Evolutionary conservation across 2,888 invertebrate species (phyloP), one percentile per base, ranked within the genome.

Genomic region (Ecliptopera silaceata): DNA sequence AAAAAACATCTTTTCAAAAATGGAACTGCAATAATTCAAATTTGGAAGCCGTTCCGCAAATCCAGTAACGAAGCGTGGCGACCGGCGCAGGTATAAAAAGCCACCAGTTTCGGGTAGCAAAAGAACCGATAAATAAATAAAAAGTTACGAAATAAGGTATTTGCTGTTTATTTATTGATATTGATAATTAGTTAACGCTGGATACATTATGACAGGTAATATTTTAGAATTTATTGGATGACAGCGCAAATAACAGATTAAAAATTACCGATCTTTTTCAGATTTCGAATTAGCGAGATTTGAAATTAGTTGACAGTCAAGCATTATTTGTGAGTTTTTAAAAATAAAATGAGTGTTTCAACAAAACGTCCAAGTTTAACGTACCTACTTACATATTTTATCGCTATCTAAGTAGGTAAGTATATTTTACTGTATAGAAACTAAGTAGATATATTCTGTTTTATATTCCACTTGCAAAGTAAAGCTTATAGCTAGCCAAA

Each of bases 1-100:
- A 8, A 47, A 52, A 59, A 57, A 58, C 42, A 57, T 56, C 53
- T 52, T 47, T 46, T 64, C 61, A 61, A 66, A 69, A 71, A 70
- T 61, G 65, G 55, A 61, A 57, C 53, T 59, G 72, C 62, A 75
- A 82, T 88, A 87, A 83, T 79, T 88, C 86, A 86, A 84, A 86
- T 82, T 82, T 80, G 81, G 86, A 81, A 80, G 75, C 74, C 72
- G 72, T 70, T 74, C 74, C 76, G 80, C 81, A 87, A 87, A 86
- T 88, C 71, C 71, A 77, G 77, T 88, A 88, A 88, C 86, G 87
- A 88, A 88, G 75, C 84, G 84, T 83, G 70, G 68, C 80, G 71
- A 59, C 65, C 58, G 48, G 58, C 56, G 72, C 75, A 76, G 56
- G 64, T 61, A 57, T 63, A 67, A 64, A 63, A 67, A 61, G 59